These are phyloP conservation scores for Protodeltote pygarga DNA, from an alignment of 2,888 invertebrate species.

Conservation along the genomic window DNA sequence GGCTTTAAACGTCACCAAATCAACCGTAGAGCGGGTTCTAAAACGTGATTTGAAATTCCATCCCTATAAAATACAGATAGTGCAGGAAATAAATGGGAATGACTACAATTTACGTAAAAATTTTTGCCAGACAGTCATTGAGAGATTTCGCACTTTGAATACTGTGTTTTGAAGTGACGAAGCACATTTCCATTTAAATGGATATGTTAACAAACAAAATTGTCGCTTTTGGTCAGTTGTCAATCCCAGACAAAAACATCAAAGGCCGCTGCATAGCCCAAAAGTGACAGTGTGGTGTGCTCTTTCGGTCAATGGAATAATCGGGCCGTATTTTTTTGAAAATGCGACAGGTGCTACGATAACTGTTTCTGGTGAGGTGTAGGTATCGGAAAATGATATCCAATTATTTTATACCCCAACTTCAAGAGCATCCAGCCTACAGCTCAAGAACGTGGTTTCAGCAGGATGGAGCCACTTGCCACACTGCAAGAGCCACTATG, in stretches of 20 bases:
- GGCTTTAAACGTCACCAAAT: too few species aligned
- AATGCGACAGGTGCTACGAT: constrained; percentile 1
- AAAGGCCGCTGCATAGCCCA: constrained; percentile 20
- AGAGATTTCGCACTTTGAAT: too few species aligned
- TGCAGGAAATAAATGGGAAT: too few species aligned
- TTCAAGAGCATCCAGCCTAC: constrained; percentile 9
- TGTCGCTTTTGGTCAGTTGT: constrained; percentile 35
- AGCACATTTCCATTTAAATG: constrained; percentile 58
- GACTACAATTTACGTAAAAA: too few species aligned
- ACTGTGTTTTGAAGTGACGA: constrained; percentile 39
- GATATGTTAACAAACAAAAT: constrained; percentile 35
- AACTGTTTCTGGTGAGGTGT: constrained; percentile 13
- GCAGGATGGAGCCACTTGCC: constrained; percentile 32
- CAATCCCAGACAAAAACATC: constrained; percentile 24
- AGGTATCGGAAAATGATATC: constrained; percentile 25
- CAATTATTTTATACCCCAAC: constrained; percentile 18
- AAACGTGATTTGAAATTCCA: too few species aligned
- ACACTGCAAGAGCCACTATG: constrained; percentile 28
- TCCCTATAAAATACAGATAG: not conserved
- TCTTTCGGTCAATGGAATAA: constrained; percentile 30
- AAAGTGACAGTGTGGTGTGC: constrained; percentile 38
- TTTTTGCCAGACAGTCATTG: too few species aligned
- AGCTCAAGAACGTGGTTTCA: constrained; percentile 30
- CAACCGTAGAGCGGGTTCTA: too few species aligned
- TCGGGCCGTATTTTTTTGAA: constrained; percentile 32